phyloP scores from a whole-genome alignment of 2,888 invertebrate species.

The Amphipoea lucens region DNA sequence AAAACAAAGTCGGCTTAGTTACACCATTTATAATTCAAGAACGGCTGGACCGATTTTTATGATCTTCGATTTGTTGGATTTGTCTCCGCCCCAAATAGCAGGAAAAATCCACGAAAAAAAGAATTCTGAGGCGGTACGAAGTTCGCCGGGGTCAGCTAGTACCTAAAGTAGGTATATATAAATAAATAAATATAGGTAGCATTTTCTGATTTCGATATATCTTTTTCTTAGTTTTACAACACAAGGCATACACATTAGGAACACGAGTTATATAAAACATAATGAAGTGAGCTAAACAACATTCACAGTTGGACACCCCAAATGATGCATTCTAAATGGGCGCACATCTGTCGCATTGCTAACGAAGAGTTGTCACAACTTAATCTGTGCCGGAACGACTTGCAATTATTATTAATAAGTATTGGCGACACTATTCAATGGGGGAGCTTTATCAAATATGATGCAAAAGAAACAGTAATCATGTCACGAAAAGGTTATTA shows the following conservation, averaged over 20 bases:
- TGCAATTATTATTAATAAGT: slow-evolving; percentile 18
- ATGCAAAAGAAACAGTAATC: slow-evolving; percentile 58
- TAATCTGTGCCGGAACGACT: slow-evolving; percentile 19
- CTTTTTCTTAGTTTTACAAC: neutral
- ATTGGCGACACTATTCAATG: slow-evolving; percentile 16
- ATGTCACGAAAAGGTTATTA: slow-evolving; percentile 66
- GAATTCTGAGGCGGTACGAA: no score
- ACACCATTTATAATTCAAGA: no score
- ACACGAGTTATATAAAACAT: slow-evolving; percentile 2
- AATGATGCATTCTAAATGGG: slow-evolving; percentile 19
- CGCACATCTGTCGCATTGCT: slow-evolving; percentile 45
- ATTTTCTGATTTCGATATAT: neutral
- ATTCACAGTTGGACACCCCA: slow-evolving; percentile 25
- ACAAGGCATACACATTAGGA: neutral
- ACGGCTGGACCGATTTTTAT: no score
- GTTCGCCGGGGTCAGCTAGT: no score
- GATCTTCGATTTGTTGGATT: no score
- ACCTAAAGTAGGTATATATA: no score
- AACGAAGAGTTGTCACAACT: slow-evolving; percentile 12
- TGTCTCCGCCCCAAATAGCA: no score
- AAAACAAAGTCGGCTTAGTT: no score
- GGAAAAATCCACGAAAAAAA: no score
- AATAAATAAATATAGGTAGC: no score
- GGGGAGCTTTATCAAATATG: slow-evolving; percentile 43
- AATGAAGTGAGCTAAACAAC: neutral